Base-by-base conservation (phyloP, 1,140 invertebrate genomes). In the Magallana gigas region DNA sequence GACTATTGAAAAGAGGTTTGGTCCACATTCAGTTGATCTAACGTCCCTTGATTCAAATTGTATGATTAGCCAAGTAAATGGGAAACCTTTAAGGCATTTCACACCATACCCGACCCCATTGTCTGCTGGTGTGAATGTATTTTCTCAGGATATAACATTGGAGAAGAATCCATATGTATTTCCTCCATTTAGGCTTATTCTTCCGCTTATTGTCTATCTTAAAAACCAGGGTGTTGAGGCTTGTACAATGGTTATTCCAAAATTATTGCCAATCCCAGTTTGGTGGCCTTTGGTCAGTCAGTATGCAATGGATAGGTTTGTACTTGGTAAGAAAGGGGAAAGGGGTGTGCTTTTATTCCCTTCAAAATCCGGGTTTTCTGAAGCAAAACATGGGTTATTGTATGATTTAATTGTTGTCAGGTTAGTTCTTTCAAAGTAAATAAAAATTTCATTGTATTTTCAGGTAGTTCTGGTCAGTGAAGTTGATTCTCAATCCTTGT, bases 21-120 rank as follows among this genome's bases (percentile, higher is more conserved):
- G 87, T 56, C 87, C 83, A 18, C 83, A 88, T 23, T 4, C 48
- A 7, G 57, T 81, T 57, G 87, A 85, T 56, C 18, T 85, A 59
- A 88, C 85, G 87, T 56, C 87, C 8, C 36, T 88, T 57, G 83
- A 88, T 57, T 88, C 80, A 8, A 87, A 87, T n/a, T 23, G n/a
- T n/a, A 87, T 87, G 8, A 59, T 23, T 23, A 23, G 23, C 23
- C 23, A 23, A 23, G 23, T 23, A 23, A 23, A 23, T 23, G 23
- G 23, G 60, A 62, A 62, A 62, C 60, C n/a, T 62, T 62, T n/a
- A 62, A 62, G n/a, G 60, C 11, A 62, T 62, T 62, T n/a, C n/a
- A 12, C 11, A n/a, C 23, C 60, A 62, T 12, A 62, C 11, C 60
- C n/a, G n/a, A 11, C 60, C 23, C 23, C 23, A 23, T 23, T 23